Conservation (phyloP, 2,888 invertebrate genomes). For the Meganola albula region DNA sequence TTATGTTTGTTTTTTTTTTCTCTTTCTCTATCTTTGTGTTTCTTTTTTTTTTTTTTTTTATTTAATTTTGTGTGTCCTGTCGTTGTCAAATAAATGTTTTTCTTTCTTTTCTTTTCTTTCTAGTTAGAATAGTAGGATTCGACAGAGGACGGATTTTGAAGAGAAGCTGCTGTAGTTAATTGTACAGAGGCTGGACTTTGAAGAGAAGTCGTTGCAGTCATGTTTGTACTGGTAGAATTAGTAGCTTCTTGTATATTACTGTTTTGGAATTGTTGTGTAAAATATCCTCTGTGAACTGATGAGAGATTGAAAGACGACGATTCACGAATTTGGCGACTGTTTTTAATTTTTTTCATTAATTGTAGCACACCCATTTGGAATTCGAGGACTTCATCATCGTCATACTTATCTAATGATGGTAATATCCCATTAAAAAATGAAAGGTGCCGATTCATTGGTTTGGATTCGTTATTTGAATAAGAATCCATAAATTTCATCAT, state of each 20-base stretch:
- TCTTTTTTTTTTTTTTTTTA: no score
- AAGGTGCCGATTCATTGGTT: conserved; percentile 19
- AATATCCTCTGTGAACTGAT: conserved; percentile 23
- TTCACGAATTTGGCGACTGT: conserved; percentile 13
- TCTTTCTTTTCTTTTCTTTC: no score
- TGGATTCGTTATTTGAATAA: conserved; percentile 18
- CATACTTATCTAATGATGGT: conserved; percentile 23
- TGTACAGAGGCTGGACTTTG: conserved; percentile 17
- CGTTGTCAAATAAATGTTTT: no score
- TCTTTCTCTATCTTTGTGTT: no score
- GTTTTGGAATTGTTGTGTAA: conserved; percentile 24
- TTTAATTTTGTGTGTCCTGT: no score
- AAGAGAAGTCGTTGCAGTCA: conserved; percentile 15
- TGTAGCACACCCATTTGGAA: conserved; percentile 27
- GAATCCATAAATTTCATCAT: conserved; percentile 17
- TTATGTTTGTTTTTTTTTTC: no score
- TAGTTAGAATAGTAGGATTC: conserved; percentile 25
- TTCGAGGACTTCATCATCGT: conserved; percentile 29
- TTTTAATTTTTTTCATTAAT: conserved; percentile 21
- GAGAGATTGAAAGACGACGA: conserved; percentile 21
- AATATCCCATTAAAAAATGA: conserved; percentile 25
- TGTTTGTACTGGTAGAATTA: conserved; percentile 24
- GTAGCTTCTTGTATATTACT: conserved; percentile 21
- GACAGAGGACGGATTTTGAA: conserved; percentile 23
- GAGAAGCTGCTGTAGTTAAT: conserved; percentile 17